phyloP scores from a whole-genome alignment of 2,113 vertebrate genomes.

The Panthera uncia region DNA sequence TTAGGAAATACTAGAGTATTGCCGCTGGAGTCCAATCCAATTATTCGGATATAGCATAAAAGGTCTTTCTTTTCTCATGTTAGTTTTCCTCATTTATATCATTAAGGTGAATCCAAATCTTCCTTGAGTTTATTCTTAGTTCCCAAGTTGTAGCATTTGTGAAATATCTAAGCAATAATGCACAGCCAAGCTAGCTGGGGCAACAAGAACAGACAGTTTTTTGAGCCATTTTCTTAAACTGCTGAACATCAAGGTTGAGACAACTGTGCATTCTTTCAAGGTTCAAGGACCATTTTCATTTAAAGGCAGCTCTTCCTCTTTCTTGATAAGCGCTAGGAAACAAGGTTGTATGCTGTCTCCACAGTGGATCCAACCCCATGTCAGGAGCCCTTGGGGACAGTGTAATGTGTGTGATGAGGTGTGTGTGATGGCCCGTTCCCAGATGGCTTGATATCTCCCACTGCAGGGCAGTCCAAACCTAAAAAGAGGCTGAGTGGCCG shows the following conservation, averaged over 20 bases:
- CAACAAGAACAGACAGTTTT: too few species aligned
- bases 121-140: not conserved
- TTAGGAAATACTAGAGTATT: not conserved
- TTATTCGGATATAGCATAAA: not conserved
- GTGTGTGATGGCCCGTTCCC: fast-evolving
- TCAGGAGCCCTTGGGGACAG: not conserved
- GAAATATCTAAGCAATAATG: not conserved
- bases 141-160: not conserved
- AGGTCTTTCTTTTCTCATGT: not conserved
- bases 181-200: not conserved
- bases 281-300: too few species aligned
- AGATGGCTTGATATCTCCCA: fast-evolving
- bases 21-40: too few species aligned
- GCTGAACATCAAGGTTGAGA: not conserved
- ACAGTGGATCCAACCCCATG: fast-evolving
- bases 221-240: not conserved
- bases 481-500: not conserved
- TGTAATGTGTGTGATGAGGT: too few species aligned
- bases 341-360: too few species aligned
- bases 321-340: not conserved
- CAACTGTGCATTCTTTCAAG: not conserved
- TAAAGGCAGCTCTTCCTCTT: not conserved
- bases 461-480: too few species aligned
- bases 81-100: not conserved
- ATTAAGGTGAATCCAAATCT: not conserved